Conservation (phyloP, 2,113 vertebrate species). For the Eretmochelys imbricata region DNA sequence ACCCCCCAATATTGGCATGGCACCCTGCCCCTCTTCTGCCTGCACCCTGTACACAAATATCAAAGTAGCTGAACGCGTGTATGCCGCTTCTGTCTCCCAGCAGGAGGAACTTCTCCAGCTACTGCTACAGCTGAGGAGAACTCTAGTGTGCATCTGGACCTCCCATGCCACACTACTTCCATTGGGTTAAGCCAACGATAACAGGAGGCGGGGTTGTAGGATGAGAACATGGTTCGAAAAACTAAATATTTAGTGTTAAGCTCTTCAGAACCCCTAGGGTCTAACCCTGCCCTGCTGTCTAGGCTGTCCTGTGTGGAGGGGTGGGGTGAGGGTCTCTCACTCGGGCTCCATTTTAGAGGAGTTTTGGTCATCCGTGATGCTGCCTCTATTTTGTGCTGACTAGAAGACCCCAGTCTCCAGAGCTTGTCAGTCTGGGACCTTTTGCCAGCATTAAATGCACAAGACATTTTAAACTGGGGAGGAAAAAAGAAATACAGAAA, state of each 20-base stretch:
- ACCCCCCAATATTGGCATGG: neutral
- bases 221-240: neutral
- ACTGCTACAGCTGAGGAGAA: neutral
- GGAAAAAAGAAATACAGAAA: rapidly evolving
- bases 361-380: neutral
- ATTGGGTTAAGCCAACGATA: neutral
- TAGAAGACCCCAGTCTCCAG: neutral
- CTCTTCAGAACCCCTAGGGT: neutral
- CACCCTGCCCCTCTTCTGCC: neutral
- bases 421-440: neutral
- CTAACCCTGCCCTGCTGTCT: neutral
- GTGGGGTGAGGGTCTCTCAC: neutral
- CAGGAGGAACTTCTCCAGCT: neutral
- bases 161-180: neutral
- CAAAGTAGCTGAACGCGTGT: too few relatives aligned
- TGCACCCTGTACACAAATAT: neutral
- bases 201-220: neutral
- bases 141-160: neutral
- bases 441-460: neutral
- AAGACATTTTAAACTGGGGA: neutral
- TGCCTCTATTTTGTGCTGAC: neutral
- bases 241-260: neutral
- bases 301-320: neutral
- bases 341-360: neutral
- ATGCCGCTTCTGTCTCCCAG: rapidly evolving